Conservation (phyloP, 2,113 vertebrate species). For the Cyrtonyx montezumae region DNA sequence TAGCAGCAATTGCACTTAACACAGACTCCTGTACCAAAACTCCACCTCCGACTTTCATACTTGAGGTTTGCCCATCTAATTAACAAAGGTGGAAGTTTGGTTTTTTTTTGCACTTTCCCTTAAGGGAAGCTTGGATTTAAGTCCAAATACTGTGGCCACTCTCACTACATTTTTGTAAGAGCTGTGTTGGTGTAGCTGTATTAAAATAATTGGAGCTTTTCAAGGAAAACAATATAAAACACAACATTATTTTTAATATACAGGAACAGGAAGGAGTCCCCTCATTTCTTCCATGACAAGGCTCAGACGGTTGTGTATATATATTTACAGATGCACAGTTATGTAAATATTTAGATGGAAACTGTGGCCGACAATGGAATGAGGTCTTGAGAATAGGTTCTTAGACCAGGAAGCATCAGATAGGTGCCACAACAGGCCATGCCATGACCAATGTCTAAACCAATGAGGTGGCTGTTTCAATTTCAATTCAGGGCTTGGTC, state of each 20-base stretch:
- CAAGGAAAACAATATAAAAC: neutral
- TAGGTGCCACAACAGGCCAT: neutral
- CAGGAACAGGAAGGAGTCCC: neutral
- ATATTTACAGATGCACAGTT: neutral
- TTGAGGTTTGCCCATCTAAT: constrained; percentile 52
- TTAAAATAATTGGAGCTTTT: constrained; percentile 8
- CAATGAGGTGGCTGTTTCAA: too few relatives aligned
- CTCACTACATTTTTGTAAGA: neutral
- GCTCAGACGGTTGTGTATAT: neutral
- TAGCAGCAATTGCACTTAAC: neutral
- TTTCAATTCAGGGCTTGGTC: neutral
- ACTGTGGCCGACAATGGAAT: neutral
- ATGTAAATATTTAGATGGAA: neutral
- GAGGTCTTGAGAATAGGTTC: neutral
- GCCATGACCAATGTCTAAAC: neutral
- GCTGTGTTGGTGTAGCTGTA: neutral
- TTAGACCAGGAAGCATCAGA: neutral
- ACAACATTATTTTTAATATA: accelerated
- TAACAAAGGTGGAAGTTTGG: constrained; percentile 1
- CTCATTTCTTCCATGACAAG: neutral
- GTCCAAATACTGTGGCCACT: constrained; percentile 37
- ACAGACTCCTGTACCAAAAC: neutral
- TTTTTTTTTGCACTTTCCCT: neutral
- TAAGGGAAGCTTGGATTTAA: constrained; percentile 17
- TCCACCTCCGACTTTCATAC: constrained; percentile 1